phyloP scores from a whole-genome alignment of 2,797 vertebrate species.

The Typhlichthys eigenmanni region DNA sequence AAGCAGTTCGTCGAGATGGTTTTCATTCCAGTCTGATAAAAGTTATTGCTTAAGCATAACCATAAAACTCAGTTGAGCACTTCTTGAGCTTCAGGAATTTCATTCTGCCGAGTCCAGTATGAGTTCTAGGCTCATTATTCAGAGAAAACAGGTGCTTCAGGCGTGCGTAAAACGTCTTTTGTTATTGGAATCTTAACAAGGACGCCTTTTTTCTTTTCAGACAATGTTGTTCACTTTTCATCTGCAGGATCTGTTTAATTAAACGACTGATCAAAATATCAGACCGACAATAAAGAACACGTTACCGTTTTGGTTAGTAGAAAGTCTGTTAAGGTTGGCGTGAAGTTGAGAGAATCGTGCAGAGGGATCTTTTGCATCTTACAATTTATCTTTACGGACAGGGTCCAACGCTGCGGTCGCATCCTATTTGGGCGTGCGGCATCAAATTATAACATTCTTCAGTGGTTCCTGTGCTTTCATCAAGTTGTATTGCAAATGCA shows the following conservation, averaged over 20 bases:
- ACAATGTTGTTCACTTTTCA: too few species aligned
- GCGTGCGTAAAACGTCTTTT: slow-evolving; percentile 23
- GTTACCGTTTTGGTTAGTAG: too few species aligned
- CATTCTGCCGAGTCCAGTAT: neutral
- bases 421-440: slow-evolving; percentile 16
- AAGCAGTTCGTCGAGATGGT: neutral
- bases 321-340: slow-evolving; percentile 20
- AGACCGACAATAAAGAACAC: too few species aligned
- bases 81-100: neutral
- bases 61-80: too few species aligned
- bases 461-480: slow-evolving; percentile 2
- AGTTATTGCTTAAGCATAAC: too few species aligned
- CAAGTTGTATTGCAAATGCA: neutral
- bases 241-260: neutral
- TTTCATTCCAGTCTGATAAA: neutral
- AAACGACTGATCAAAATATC: too few species aligned
- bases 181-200: slow-evolving; percentile 7
- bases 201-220: neutral
- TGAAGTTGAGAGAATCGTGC: neutral
- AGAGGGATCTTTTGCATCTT: slow-evolving; percentile 36
- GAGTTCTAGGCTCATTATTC: neutral
- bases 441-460: slow-evolving; percentile 15
- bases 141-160: slow-evolving; percentile 25
- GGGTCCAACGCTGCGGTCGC: slow-evolving; percentile 23
- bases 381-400: slow-evolving; percentile 41